Evolutionary conservation across 2,113 vertebrate genomes (phyloP), one percentile per base, ranked within the genome.

Genomic region (Larimichthys polyactis): DNA sequence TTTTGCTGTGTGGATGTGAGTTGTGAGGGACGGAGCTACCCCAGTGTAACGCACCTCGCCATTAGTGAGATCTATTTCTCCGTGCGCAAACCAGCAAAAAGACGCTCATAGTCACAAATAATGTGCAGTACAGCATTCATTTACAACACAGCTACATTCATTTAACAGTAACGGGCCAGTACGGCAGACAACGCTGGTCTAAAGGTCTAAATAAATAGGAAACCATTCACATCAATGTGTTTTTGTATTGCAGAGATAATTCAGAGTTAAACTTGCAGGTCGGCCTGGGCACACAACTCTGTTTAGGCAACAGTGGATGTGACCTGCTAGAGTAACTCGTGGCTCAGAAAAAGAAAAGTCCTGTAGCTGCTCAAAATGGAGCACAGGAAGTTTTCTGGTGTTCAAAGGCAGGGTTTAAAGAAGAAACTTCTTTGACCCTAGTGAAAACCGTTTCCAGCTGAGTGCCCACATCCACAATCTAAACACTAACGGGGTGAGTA

Each of bases 301-400:
- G 29, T 60, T 60, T 27, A 60, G 44, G 24, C 19, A 70, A 52
- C 75, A 70, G 57, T 27, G 16, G 16, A 68, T 24, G n/a, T 71
- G 48, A 55, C 55, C 55, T 43, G n/a, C 43, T 19, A 2, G 9
- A 54, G 27, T 16, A 17, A 46, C 40, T 58, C 22, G 32, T n/a
- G 44, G n/a, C 16, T 29, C 16, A 46, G 32, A 48, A 40, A 52
- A 44, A 29, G 49, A 49, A 58, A 29, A 11, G 44, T 9, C 9
- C 10, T 52, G 3, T 22, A 6, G 63, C 52, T 58, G 36, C 8
- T 40, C 27, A 43, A 43, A 43, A 4, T 22, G 16, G 19, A 43
- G 16, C 44, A 48, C 75, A 40, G 44, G n/a, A 77, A 48, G 74
- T 32, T 6, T 46, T 67, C 49, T 52, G 20, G 22, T 48, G 6